Conservation (phyloP, 2,113 vertebrate species). For the Balaenoptera acutorostrata region DNA sequence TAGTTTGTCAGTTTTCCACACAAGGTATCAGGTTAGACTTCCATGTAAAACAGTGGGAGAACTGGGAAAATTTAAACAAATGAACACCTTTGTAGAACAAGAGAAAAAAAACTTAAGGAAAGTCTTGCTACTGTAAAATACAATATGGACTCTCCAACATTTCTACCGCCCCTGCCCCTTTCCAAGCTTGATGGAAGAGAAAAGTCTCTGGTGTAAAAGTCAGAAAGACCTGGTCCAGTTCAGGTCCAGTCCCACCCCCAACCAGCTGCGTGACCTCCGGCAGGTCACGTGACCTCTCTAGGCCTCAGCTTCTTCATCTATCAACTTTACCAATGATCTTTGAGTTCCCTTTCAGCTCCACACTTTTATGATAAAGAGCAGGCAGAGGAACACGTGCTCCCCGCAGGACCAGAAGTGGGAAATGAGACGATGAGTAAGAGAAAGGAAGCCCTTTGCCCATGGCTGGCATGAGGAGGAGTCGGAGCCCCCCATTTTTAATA, state of each 20-base stretch:
- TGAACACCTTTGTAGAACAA: not conserved
- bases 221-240: not conserved
- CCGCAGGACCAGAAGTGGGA: not conserved
- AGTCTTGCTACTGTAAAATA: conserved; percentile 9
- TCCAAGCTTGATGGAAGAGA: not conserved
- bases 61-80: not conserved
- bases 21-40: conserved; percentile 23
- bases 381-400: not conserved
- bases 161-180: not conserved
- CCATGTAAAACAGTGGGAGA: conserved; percentile 25
- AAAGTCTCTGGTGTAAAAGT: not conserved
- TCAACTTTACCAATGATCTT: not conserved
- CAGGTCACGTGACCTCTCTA: not conserved
- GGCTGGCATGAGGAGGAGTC: not conserved
- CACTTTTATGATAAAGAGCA: not conserved
- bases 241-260: not conserved
- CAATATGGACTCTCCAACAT: not conserved
- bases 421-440: not conserved
- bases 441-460: not conserved
- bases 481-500: not conserved
- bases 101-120: not conserved
- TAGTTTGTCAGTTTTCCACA: not conserved
- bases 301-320: not conserved
- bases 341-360: not conserved
- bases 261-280: not conserved